Evolutionary conservation across 2,888 invertebrate genomes (phyloP), one percentile per base, ranked within the genome.

Genomic region (Cylloceria caligata): DNA sequence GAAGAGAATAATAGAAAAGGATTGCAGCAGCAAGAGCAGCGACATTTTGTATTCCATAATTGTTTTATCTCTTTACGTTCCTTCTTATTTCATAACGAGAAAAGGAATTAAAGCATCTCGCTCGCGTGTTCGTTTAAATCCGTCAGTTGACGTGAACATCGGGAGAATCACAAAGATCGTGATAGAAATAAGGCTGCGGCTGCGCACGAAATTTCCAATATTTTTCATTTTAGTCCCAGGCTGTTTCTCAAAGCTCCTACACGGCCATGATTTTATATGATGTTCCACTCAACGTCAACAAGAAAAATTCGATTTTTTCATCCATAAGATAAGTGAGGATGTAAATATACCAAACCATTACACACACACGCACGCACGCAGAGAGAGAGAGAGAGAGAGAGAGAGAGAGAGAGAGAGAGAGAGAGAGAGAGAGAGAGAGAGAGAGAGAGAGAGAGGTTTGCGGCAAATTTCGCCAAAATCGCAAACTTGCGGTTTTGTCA

Each of bases 21-120:
- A n/a, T n/a, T n/a, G n/a, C n/a, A n/a, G n/a, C n/a, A n/a, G n/a
- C n/a, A 60, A 57, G 39, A 67, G 60, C 45, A 52, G 65, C 65
- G 42, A 30, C 16, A 39, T 55, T 42, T 42, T 19, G 47, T 2
- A 49, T 49, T 21, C 0, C 47, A 21, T 49, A 49, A 67, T 81
- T 73, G 13, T 72, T 49, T 49, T 52, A 62, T 77, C 72, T n/a
- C 52, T 76, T 30, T 36, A 42, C 60, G 16, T 36, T 36, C 62
- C 42, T 55, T 13, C 19, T n/a, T 9, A 19, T 47, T 76, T 72
- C 67, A 62, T 72, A 77, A 76, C 75, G 71, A 47, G 65, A 42
- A 69, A 71, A 81, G 76, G 67, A 39, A 45, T 71, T 60, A 60
- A 74, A 75, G 71, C 71, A 45, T 78, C 60, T 72, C 24, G 21